Conservation (phyloP, 1,140 invertebrate species). For the Bombus difficillimus region DNA sequence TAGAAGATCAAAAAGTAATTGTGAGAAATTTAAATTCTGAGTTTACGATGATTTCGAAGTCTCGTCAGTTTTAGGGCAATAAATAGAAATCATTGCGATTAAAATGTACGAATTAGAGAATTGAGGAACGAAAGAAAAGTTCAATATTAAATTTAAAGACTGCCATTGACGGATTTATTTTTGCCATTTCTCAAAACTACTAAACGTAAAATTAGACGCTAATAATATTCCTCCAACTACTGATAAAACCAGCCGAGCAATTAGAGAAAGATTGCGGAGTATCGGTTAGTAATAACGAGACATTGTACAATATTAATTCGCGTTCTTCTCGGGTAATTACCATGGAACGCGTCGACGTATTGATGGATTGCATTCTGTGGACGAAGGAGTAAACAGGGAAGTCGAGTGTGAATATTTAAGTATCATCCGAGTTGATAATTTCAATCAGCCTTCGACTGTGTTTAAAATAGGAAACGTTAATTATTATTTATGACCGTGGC, state of each 20-base stretch:
- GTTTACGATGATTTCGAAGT: too few species aligned
- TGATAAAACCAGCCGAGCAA: background rate
- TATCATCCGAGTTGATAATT: background rate
- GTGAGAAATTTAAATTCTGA: background rate
- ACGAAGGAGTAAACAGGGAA: background rate
- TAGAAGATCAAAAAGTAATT: too few species aligned
- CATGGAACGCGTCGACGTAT: conserved; percentile 6
- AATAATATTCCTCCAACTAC: background rate
- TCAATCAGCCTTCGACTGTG: background rate
- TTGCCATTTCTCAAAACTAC: background rate
- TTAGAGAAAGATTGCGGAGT: background rate
- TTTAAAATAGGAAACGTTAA: background rate
- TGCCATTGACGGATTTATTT: background rate
- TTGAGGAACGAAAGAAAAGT: too few species aligned
- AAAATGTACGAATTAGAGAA: background rate
- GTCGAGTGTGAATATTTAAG: background rate
- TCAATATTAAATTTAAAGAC: background rate
- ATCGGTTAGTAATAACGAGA: background rate
- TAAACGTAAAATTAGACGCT: background rate
- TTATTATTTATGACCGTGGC: background rate
- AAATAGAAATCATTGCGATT: background rate
- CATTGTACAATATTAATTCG: conserved; percentile 28
- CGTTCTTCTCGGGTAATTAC: conserved; percentile 32
- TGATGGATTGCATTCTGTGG: conserved; percentile 14
- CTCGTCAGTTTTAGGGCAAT: background rate